Percentiles rank a stretch among this genome's conserved stretches.
phyloP scores from a whole-genome alignment of 2,797 vertebrate genomes.

The Uromys caudimaculatus region DNA sequence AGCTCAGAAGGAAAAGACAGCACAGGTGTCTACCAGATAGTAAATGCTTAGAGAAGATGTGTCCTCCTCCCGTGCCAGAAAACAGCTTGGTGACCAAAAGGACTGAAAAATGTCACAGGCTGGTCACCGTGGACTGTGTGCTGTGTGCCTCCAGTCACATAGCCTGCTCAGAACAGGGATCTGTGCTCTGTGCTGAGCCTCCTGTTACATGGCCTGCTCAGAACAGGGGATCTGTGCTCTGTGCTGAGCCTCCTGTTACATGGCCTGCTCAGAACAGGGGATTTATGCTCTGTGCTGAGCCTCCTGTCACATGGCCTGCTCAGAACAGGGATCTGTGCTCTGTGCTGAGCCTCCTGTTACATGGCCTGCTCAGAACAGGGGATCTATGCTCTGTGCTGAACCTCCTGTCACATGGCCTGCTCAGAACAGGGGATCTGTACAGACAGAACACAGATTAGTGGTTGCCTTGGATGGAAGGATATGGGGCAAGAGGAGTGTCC shows the following conservation, averaged over 20 bases:
- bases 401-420: too few relatives aligned
- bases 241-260: background rate
- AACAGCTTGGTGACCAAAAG: background rate
- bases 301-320: too few relatives aligned
- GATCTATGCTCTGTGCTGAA: too few relatives aligned
- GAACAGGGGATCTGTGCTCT: background rate
- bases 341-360: accelerated
- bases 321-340: accelerated
- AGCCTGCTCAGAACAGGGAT: background rate
- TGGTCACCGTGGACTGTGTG: accelerated
- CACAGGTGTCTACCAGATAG: too few relatives aligned
- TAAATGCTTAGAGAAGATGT: background rate
- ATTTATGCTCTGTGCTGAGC: too few relatives aligned
- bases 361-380: background rate
- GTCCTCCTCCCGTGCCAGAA: background rate
- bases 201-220: too few relatives aligned
- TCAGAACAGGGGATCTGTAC: accelerated
- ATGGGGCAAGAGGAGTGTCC: background rate
- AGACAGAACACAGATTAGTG: background rate
- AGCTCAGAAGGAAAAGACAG: background rate
- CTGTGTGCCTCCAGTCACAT: accelerated
- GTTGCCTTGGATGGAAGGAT: background rate
- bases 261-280: background rate
- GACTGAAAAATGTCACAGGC: accelerated
- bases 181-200: too few relatives aligned